Conservation (phyloP, 2,888 invertebrate species). For the Drosophila formosana region DNA sequence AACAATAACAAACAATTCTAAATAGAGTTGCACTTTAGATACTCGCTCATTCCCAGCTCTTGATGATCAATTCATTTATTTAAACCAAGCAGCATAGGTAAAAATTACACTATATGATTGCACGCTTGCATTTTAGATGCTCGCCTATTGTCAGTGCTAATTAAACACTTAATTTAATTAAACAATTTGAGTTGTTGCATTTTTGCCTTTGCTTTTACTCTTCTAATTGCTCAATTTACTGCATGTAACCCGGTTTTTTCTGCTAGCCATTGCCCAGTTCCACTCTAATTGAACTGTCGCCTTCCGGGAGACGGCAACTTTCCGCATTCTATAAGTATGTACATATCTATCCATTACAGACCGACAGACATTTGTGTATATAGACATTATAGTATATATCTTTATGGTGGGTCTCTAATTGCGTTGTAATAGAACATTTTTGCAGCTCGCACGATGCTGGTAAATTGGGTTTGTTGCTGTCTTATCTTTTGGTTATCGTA, state of each 20-base stretch:
- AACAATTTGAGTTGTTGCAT: background rate
- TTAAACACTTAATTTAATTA: slow-evolving; percentile 9
- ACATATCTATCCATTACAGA: slow-evolving; percentile 5
- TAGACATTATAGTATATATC: slow-evolving; percentile 1
- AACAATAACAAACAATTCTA: slow-evolving; percentile 10
- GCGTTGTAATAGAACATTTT: slow-evolving; percentile 33
- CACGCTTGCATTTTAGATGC: too few species aligned
- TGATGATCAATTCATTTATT: background rate
- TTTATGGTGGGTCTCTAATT: slow-evolving; percentile 6
- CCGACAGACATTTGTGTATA: background rate
- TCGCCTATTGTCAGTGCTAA: background rate
- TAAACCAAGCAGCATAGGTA: too few species aligned
- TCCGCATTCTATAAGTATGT: slow-evolving; percentile 20
- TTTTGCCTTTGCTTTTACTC: background rate
- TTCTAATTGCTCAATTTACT: slow-evolving; percentile 31
- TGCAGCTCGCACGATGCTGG: slow-evolving; percentile 12
- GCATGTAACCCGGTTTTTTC: slow-evolving; percentile 8
- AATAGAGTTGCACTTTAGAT: background rate
- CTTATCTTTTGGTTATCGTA: slow-evolving; percentile 43
- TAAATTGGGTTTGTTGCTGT: slow-evolving; percentile 1
- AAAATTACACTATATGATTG: too few species aligned
- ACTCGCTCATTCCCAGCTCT: background rate
- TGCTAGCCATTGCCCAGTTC: slow-evolving; percentile 9
- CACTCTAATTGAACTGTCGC: slow-evolving; percentile 22
- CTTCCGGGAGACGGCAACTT: slow-evolving; percentile 29